These are phyloP conservation scores for Nymphalis c-album DNA, from an alignment of 2,888 invertebrate species.

Conservation along the genomic window DNA sequence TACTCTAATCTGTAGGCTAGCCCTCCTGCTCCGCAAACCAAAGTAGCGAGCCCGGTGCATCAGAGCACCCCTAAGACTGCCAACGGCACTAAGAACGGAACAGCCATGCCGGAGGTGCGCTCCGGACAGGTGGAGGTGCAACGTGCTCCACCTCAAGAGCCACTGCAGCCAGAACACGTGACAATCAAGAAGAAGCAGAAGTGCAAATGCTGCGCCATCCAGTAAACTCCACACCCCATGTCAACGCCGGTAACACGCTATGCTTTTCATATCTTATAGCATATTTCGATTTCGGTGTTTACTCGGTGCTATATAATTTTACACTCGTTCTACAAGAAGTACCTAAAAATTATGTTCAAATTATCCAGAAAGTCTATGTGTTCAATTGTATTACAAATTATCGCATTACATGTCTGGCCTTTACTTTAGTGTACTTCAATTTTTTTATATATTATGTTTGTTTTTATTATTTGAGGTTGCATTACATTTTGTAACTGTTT, in stretches of 20 bases:
- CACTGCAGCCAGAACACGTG: constrained; percentile 93
- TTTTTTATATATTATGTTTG: constrained; percentile 34
- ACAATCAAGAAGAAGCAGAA: constrained; percentile 97
- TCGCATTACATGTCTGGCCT: constrained; percentile 30
- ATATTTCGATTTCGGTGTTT: constrained; percentile 56
- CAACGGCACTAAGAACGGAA: constrained; percentile 78
- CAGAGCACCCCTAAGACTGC: constrained; percentile 67
- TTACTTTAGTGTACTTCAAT: constrained; percentile 37
- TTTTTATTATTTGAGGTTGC: constrained; percentile 34
- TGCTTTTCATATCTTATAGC: constrained; percentile 50
- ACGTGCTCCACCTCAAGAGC: constrained; percentile 88
- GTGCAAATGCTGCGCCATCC: constrained; percentile 96
- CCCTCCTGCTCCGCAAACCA: constrained; percentile 65
- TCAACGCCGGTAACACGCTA: constrained; percentile 58
- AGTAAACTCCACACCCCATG: constrained; percentile 80
- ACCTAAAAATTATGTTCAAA: constrained; percentile 42
- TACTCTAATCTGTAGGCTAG: constrained; percentile 51
- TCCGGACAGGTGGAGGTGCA: constrained; percentile 86
- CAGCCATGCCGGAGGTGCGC: constrained; percentile 58
- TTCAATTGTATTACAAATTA: constrained; percentile 42
- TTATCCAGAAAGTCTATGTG: constrained; percentile 41
- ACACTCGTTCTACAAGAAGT: constrained; percentile 47
- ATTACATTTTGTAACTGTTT: constrained; percentile 28
- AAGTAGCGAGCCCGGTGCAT: constrained; percentile 58
- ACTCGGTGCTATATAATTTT: constrained; percentile 71